phyloP scores from a whole-genome alignment of 1,140 invertebrate species.

The Hycleus cichorii region DNA sequence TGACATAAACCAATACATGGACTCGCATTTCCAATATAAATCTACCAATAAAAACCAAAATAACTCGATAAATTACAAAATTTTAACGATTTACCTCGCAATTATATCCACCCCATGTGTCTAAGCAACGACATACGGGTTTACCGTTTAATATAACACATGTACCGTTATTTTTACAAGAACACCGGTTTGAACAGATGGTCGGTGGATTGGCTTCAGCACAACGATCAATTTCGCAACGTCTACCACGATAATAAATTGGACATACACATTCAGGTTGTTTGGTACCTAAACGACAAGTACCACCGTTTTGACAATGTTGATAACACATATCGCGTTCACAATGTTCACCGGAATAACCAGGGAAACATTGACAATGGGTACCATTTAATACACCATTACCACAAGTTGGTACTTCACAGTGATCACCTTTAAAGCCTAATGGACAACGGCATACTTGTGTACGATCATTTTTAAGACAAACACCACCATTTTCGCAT shows the following conservation, averaged over 20 bases:
- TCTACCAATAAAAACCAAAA: slow-evolving; percentile 20
- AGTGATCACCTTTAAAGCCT: slow-evolving; percentile 26
- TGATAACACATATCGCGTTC: slow-evolving; percentile 48
- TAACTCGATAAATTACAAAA: not conserved
- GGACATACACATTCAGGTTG: slow-evolving; percentile 42
- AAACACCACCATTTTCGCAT: slow-evolving; percentile 37
- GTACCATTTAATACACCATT: slow-evolving; percentile 18
- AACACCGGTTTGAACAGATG: slow-evolving; percentile 9
- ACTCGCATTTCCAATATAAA: slow-evolving; percentile 50
- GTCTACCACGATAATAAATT: slow-evolving; percentile 38
- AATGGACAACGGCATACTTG: slow-evolving; percentile 30
- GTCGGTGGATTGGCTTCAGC: slow-evolving; percentile 5
- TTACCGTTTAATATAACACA: slow-evolving; percentile 26
- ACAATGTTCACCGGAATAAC: slow-evolving; percentile 51
- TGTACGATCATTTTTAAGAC: slow-evolving; percentile 15
- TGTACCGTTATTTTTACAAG: slow-evolving; percentile 26
- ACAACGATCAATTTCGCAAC: slow-evolving; percentile 42
- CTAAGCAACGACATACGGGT: slow-evolving; percentile 41
- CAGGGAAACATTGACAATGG: slow-evolving; percentile 41
- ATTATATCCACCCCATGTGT: slow-evolving; percentile 45
- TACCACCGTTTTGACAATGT: slow-evolving; percentile 51
- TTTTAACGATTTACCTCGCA: slow-evolving; percentile 35
- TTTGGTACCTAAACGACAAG: slow-evolving; percentile 36
- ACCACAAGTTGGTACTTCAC: slow-evolving; percentile 27
- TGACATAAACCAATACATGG: slow-evolving; percentile 52